Evolutionary conservation across 2,113 vertebrate species (phyloP), one percentile per base, ranked within the genome.

Genomic region (Poeciliopsis occidentalis): DNA sequence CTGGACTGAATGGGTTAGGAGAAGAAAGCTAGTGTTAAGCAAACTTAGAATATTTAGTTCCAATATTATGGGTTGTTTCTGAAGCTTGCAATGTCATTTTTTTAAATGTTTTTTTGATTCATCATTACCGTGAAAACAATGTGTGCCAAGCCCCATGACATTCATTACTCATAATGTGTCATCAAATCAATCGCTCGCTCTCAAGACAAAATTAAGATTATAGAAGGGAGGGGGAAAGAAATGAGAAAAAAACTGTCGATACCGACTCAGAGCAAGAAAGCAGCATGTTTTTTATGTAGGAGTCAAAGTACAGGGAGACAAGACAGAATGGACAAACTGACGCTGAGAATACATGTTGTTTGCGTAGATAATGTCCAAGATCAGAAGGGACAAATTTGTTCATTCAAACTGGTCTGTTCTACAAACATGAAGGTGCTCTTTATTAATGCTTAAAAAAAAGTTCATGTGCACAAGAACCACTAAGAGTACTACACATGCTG

Each of bases 281-380:
- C 1, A 32, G 73, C 71, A 62, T 74, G 71, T 81, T 78, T 54
- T 84, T 68, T 78, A 79, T 71, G 88, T 85, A 75, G 85, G 84
- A 76, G 71, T 68, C 6, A 84, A 86, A 83, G 81, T 62, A 83
- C 85, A 75, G 73, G 67, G 73, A 82, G 81, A 81, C 67, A 81
- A 51, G 76, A 67, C 37, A 37, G 78, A 82, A 81, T 13, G 63
- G 82, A 66, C 82, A 75, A 84, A 82, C 71, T 8, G 17, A 76
- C 74, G 71, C 41, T 63, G 67, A 69, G 51, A 80, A 83, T 75
- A 82, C 47, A 39, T 66, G 57, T 39, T 73, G 77, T 85, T 83
- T 1, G 65, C 41, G 65, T 27, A 60, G 69, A 79, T 67, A 7
- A 1, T 51, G 75, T 81, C 75, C 83, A 85, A 75, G 80, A 75